Evolutionary conservation across 2,797 vertebrate genomes (phyloP).

Genomic region (Synanceia verrucosa): DNA sequence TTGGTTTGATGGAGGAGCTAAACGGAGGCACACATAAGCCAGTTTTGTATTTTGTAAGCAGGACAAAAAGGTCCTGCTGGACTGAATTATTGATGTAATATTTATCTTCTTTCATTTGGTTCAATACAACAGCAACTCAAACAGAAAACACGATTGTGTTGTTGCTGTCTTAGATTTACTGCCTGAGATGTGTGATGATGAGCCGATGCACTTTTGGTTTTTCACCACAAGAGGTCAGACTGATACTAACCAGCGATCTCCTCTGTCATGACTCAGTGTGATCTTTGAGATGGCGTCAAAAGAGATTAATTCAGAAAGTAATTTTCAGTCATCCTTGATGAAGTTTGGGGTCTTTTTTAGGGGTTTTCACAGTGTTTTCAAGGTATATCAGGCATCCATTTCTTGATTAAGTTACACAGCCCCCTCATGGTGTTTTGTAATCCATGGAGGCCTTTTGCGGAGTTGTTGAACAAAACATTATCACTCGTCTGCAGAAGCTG

Average conservation of each 20-base stretch:
- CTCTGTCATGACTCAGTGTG: neutral
- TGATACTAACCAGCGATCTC: slow-evolving; percentile 23
- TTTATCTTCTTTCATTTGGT: no score
- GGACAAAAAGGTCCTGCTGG: neutral
- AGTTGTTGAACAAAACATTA: neutral
- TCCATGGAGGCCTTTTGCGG: neutral
- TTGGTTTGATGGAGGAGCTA: slow-evolving; percentile 30
- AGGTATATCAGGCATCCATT: neutral
- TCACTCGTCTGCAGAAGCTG: no score
- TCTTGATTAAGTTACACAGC: neutral
- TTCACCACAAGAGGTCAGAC: slow-evolving; percentile 76
- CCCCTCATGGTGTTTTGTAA: neutral
- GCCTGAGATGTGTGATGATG: rapidly evolving
- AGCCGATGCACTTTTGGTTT: slow-evolving; percentile 45
- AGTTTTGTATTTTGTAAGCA: neutral
- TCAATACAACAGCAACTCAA: neutral
- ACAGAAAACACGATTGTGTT: neutral
- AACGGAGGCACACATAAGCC: neutral
- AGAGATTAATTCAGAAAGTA: neutral
- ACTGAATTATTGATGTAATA: no score
- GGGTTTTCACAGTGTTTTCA: neutral
- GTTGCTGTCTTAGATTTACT: neutral
- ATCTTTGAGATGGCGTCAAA: neutral
- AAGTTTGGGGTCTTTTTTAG: neutral
- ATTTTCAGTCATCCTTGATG: neutral